Evolutionary conservation across 53 echinoderm and acorn worm genomes (phyloP), one percentile per base, ranked within the genome.

Genomic region (Holothuria scabra): DNA sequence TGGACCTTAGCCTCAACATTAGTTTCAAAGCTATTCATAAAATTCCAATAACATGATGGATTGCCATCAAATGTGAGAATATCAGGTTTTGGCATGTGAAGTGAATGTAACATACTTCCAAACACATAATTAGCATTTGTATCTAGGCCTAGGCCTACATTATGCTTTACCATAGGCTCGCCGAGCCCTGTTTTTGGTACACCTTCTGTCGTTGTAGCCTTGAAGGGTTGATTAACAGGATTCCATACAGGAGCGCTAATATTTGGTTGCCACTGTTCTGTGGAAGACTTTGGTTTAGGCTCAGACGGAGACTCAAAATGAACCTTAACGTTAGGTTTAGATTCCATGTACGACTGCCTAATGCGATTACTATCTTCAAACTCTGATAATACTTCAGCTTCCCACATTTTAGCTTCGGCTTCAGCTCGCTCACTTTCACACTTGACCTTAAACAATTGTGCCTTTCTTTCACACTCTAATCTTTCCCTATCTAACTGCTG

Each of bases 41-140:
- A 88, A 60, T 12, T 55, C 84, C 83, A 67, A 56, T 79, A 89
- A 29, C 80, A 28, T 20, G 38, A 32, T 22, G 89, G 89, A 57
- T 89, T 65, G 12, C 89, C 89, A 85, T 83, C 37, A 55, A 90
- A 86, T 26, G 28, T 61, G 41, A 74, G 46, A 18, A 90, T 72
- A 24, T 90, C 90, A 29, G 82, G 90, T 64, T 90, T 90, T 3
- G 90, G 90, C 68, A 90, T 62, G 60, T 86, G 86, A 33, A 90
- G 44, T 44, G 44, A 44, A 44, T 44, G 44, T 44, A 44, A 44
- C 44, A 44, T 44, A 44, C 44, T 44, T 44, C 44, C 44, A 44
- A 44, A 44, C 44, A 44, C 44, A 44, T 44, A 44, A 44, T 44
- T 44, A 44, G 44, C 44, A 44, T 44, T 44, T 44, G 44, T 44